Conservation (phyloP, 2,113 vertebrate genomes). For the Sinocyclocheilus anophthalmus region DNA sequence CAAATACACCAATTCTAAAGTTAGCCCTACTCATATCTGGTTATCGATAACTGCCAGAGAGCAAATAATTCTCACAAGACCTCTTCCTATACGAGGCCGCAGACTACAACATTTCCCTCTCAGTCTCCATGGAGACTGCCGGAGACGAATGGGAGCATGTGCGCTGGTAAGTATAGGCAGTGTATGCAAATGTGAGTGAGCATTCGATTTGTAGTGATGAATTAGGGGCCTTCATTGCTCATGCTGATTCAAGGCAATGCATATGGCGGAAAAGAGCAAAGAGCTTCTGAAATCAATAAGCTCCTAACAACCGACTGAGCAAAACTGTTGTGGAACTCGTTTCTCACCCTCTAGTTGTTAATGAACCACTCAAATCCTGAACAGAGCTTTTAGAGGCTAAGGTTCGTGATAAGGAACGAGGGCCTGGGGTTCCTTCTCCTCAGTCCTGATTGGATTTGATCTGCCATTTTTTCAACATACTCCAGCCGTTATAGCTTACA, state of each 20-base stretch:
- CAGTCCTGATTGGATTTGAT: constrained; percentile 52
- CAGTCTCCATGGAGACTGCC: not conserved
- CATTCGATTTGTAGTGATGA: constrained; percentile 52
- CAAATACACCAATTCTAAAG: not conserved
- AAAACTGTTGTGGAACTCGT: constrained; percentile 55
- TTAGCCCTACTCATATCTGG: not conserved
- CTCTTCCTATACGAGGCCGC: not conserved
- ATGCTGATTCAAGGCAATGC: constrained; percentile 50
- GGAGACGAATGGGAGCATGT: not conserved
- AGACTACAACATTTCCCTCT: not conserved
- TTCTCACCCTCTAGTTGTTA: constrained; percentile 54
- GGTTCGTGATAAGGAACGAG: constrained; percentile 50
- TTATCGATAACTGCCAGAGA: not conserved
- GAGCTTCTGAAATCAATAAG: constrained; percentile 61
- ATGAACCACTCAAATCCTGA: constrained; percentile 54
- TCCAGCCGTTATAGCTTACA: constrained; percentile 43
- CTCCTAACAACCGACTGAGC: constrained; percentile 58
- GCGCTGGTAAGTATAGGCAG: not conserved
- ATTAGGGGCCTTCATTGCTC: constrained; percentile 28
- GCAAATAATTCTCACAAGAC: not conserved
- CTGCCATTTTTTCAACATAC: constrained; percentile 33
- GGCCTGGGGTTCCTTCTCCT: constrained; percentile 35
- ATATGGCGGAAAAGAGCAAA: not conserved
- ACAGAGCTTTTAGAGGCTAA: constrained; percentile 43
- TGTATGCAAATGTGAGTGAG: not conserved